Evolutionary conservation across 1,140 invertebrate species (phyloP).

Genomic region (Ditylenchus dipsaci): DNA sequence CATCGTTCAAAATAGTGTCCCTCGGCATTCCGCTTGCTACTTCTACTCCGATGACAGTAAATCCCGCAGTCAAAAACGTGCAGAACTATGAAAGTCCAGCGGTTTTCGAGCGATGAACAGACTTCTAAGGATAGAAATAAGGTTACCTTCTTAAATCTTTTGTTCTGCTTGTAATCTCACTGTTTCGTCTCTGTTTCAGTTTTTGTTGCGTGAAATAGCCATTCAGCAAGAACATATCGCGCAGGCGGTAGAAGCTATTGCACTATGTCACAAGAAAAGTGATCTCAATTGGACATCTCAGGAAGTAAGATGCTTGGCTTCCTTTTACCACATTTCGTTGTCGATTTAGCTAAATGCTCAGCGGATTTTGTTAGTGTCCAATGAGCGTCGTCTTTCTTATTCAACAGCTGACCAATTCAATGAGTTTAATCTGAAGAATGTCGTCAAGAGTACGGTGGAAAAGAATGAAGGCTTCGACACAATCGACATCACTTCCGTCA

Average conservation of each 20-base stretch:
- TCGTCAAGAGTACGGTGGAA: background rate
- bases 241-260: constrained; percentile 20
- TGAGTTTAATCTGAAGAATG: background rate
- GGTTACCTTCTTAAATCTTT: no score
- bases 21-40: constrained; percentile 4
- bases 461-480: background rate
- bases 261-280: constrained; percentile 21
- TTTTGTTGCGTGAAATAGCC: constrained; percentile 1
- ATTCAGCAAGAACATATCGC: constrained; percentile 12
- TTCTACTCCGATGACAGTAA: background rate
- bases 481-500: constrained; percentile 1
- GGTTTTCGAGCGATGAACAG: no score
- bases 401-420: constrained; percentile 22
- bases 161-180: background rate
- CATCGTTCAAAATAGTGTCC: background rate
- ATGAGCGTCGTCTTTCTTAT: constrained; percentile 25
- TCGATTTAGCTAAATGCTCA: constrained; percentile 25
- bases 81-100: no score
- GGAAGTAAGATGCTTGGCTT: constrained; percentile 10
- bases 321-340: no score
- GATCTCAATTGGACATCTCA: constrained; percentile 20
- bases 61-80: background rate
- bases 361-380: constrained; percentile 20
- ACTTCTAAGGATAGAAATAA: no score
- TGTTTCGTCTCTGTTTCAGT: background rate